Conservation (phyloP, 2,113 vertebrate species). For the Scopus umbretta region DNA sequence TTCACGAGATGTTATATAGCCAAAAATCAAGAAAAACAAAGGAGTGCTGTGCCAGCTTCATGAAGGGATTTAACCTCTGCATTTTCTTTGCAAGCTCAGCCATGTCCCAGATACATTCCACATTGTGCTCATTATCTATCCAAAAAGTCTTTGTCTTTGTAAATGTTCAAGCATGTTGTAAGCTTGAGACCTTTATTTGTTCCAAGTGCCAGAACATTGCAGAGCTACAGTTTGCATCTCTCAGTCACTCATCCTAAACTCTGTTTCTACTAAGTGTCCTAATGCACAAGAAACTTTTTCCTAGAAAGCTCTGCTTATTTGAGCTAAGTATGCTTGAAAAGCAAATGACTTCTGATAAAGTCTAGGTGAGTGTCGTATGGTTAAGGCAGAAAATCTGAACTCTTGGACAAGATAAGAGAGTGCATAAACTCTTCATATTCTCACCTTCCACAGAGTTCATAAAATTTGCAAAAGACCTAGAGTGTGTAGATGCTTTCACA, state of each 20-base stretch:
- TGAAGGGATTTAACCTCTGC: background rate
- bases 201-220: background rate
- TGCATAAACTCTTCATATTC: background rate
- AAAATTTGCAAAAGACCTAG: background rate
- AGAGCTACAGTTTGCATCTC: background rate
- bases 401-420: background rate
- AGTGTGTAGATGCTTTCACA: background rate
- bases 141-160: background rate
- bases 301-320: background rate
- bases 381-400: background rate
- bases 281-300: background rate
- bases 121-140: background rate
- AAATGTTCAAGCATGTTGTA: background rate
- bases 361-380: background rate
- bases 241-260: background rate
- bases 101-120: background rate
- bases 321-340: background rate
- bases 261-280: background rate
- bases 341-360: background rate
- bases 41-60: background rate
- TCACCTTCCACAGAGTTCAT: background rate
- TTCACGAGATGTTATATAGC: background rate
- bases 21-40: conserved; percentile 8
- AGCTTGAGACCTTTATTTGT: background rate
- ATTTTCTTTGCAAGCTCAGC: background rate